Base-by-base conservation (phyloP, 2,797 vertebrate genomes). In the Myioborus miniatus region DNA sequence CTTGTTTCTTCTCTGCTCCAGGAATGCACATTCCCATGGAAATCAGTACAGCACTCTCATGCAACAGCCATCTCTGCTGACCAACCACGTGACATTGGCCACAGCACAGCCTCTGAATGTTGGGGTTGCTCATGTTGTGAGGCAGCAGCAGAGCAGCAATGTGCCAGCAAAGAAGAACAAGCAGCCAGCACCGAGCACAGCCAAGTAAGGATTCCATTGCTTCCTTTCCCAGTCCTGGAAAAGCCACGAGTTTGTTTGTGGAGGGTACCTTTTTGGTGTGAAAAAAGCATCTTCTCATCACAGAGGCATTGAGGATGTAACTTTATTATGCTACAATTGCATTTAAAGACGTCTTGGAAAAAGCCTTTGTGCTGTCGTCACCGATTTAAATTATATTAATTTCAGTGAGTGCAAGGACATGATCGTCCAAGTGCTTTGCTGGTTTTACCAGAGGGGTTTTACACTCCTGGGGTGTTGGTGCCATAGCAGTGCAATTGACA, bases 91-190 rank as follows among this genome's bases (percentile, higher is more conserved):
- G 81, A 97, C 96, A 0, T 75, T 98, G 93, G 97, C 98, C 39
- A 95, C 98, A 32, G 97, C 98, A 5, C 99, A 99, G 94, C 98
- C 98, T 68, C 97, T 99, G 89, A 98, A 97, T 47, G 97, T 98
- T 41, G 98, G 98, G 27, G 97, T 97, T 43, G 97, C 98, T 85
- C 98, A 98, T 39, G 96, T 98, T 6, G 98, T 98, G 52, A 98
- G 99, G 94, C 97, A 98, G 87, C 99, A 99, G 70, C 99, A 99
- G 89, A 98, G 98, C 96, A 98, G 97, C 96, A 97, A 97, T 9
- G 92, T 97, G 60, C 97, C 98, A 53, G 98, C 97, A 32, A 99
- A 99, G 98, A 99, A 99, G 97, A 98, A 98, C 56, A 99, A 99
- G 95, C 99, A 98, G 49, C 98, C 97, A 94, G 97, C 96, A 27